phyloP scores from a whole-genome alignment of 2,797 vertebrate species.

The Telmatherina bonti region DNA sequence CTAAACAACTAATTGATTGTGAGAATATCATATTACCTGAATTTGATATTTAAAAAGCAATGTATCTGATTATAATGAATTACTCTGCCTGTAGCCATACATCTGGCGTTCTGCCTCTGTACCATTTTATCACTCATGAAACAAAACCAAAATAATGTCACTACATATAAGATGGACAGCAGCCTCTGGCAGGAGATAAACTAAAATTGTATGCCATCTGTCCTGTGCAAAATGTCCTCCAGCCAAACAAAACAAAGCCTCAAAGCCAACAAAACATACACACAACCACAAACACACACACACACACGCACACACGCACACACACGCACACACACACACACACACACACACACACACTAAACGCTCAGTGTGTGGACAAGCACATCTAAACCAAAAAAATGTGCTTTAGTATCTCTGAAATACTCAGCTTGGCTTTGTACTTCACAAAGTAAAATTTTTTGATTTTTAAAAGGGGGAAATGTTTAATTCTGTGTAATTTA shows the following conservation, averaged over 20 bases:
- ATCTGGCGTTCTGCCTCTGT: neutral
- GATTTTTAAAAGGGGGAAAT: too few species aligned
- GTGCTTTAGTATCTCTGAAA: neutral
- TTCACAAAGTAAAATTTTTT: neutral
- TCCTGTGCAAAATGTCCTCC: constrained; percentile 1
- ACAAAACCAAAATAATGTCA: neutral
- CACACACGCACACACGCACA: too few species aligned
- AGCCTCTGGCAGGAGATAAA: constrained; percentile 5
- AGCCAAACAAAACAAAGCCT: constrained; percentile 7
- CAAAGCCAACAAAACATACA: neutral
- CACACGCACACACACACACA: too few species aligned
- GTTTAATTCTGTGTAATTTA: too few species aligned
- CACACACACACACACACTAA: too few species aligned
- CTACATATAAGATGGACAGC: constrained; percentile 1
- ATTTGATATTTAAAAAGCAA: too few species aligned
- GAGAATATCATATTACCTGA: too few species aligned
- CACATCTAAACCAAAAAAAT: constrained; percentile 4
- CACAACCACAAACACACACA: neutral
- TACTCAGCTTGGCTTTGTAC: neutral
- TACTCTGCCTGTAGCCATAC: neutral
- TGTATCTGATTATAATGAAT: neutral
- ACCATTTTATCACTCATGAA: neutral
- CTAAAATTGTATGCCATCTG: constrained; percentile 11
- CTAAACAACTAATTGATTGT: neutral
- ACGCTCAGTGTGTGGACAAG: neutral